phyloP scores from a whole-genome alignment of 2,888 invertebrate genomes.

The Pristionchus fissidentatus region DNA sequence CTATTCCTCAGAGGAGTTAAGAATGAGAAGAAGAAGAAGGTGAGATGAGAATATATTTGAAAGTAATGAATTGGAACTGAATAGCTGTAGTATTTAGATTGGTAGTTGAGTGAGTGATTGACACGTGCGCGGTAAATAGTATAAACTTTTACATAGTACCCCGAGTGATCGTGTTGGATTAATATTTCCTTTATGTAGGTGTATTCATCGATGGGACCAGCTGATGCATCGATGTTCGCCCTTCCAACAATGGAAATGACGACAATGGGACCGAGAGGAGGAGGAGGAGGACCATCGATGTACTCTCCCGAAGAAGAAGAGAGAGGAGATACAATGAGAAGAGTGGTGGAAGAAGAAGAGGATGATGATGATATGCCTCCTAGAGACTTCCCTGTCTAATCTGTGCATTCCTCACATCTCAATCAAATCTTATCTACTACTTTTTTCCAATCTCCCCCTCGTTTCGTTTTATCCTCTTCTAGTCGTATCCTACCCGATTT shows the following conservation, averaged over 20 bases:
- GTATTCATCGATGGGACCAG: constrained; percentile 46
- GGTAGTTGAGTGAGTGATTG: no score
- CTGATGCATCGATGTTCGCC: constrained; percentile 34
- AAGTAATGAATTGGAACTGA: background rate
- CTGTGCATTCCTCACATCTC: background rate
- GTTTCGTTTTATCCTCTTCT: constrained; percentile 34
- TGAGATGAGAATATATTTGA: background rate
- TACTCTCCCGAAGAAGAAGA: constrained; percentile 50
- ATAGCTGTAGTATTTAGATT: background rate
- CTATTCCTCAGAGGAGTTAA: constrained; percentile 89
- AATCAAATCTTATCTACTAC: background rate
- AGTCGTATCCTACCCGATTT: background rate
- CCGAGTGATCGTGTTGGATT: no score
- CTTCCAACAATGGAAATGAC: constrained; percentile 24
- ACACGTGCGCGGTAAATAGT: no score
- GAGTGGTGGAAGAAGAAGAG: constrained; percentile 33
- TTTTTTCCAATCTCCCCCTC: background rate
- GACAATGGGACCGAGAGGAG: background rate
- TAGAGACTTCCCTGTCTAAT: constrained; percentile 32
- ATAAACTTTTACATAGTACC: no score
- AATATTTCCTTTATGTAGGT: no score
- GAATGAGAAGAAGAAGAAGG: constrained; percentile 33
- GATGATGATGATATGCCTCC: constrained; percentile 47
- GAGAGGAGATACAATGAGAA: constrained; percentile 41
- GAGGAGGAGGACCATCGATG: background rate